Conservation (phyloP, 1,140 invertebrate genomes). For the Diachasma alloeum region DNA sequence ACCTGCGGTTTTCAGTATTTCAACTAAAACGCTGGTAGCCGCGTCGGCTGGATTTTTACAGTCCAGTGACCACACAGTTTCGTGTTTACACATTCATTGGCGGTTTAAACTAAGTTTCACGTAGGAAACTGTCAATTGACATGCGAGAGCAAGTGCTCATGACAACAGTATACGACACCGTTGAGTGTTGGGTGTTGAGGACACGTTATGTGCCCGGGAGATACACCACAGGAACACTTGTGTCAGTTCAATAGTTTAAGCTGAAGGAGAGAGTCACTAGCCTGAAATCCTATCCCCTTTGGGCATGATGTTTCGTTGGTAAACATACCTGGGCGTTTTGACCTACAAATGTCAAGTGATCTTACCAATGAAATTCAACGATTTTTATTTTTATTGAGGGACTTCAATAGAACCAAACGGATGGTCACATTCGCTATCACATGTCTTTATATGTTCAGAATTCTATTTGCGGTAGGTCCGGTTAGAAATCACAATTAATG, state of each 20-base stretch:
- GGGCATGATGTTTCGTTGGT: neutral
- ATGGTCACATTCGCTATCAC: too few species aligned
- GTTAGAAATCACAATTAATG: too few species aligned
- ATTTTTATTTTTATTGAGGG: too few species aligned
- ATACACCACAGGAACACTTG: conserved; percentile 2
- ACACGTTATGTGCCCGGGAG: neutral
- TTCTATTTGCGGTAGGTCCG: too few species aligned
- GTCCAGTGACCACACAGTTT: neutral
- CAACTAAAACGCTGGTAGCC: too few species aligned
- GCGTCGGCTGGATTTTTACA: neutral
- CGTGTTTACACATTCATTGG: conserved; percentile 15
- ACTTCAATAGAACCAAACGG: too few species aligned
- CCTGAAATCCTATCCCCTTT: neutral
- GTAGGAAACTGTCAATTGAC: conserved; percentile 8
- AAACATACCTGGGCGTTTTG: neutral
- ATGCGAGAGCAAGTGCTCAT: conserved; percentile 1
- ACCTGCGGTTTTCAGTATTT: too few species aligned
- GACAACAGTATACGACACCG: neutral
- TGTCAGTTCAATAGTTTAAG: conserved; percentile 15
- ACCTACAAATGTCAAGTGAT: neutral
- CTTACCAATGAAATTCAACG: neutral
- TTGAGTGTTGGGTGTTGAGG: neutral
- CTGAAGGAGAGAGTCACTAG: neutral
- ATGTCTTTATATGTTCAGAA: too few species aligned
- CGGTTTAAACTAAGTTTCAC: neutral